These are phyloP conservation scores for Hozukius guyotensis DNA, from an alignment of 2,797 vertebrate species.

Conservation along the genomic window DNA sequence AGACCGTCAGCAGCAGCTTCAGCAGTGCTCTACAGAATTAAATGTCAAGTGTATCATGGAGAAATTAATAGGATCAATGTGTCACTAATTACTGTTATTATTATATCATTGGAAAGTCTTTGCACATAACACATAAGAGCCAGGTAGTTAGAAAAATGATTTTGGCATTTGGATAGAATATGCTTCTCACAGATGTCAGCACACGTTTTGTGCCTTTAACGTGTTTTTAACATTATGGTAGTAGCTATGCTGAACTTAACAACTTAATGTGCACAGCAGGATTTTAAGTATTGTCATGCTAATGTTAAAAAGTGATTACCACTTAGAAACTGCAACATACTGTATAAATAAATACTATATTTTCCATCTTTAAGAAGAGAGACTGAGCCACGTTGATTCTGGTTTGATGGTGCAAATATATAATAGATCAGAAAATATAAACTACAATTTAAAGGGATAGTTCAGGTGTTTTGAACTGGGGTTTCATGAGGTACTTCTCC, in stretches of 20 bases:
- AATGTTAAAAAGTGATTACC: neutral
- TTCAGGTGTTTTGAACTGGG: too few species aligned
- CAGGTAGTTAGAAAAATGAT: neutral
- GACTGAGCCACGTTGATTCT: neutral
- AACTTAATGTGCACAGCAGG: neutral
- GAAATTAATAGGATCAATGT: neutral
- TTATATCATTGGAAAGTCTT: neutral
- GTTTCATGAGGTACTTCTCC: too few species aligned
- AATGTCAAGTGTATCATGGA: neutral
- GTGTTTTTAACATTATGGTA: neutral
- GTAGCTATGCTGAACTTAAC: neutral
- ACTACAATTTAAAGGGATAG: neutral
- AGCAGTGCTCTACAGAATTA: neutral
- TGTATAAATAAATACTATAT: neutral
- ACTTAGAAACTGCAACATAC: neutral
- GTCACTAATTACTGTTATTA: neutral
- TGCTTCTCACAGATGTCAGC: neutral
- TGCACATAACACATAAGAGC: neutral
- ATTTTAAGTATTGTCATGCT: neutral
- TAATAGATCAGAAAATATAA: neutral
- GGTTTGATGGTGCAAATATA: neutral
- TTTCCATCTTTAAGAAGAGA: neutral
- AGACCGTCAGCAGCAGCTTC: neutral
- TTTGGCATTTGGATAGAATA: neutral
- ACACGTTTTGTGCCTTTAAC: neutral